A percentile compares a stretch with the other conserved stretches of the same genome.
These are phyloP conservation scores for Nyctibius grandis DNA, from an alignment of 2,797 vertebrate species.

Conservation along the genomic window DNA sequence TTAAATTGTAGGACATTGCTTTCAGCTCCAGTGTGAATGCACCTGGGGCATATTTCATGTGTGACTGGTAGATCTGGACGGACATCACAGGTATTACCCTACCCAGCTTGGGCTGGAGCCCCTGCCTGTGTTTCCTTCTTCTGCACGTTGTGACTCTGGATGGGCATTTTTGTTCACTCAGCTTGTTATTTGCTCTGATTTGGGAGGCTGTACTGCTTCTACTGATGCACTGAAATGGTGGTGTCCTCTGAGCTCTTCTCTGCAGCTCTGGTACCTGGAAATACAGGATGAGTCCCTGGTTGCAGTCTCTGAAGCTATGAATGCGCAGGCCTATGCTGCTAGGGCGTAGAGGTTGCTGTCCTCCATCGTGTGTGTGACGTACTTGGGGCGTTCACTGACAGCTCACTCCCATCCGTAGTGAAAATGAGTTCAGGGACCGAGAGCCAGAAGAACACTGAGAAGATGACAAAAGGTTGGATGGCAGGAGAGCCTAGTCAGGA, in stretches of 20 bases:
- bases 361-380: fast-evolving
- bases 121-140: not conserved
- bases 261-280: not conserved
- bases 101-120: not conserved
- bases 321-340: fast-evolving
- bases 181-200: not conserved
- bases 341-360: fast-evolving
- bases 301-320: not conserved
- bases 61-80: not conserved
- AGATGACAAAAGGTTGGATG: not conserved
- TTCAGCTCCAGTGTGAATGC: not conserved
- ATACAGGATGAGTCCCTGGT: not conserved
- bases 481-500: not conserved
- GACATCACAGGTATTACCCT: not conserved
- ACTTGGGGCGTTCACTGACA: not conserved
- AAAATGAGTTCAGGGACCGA: not conserved
- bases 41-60: not conserved
- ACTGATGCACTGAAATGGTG: not conserved
- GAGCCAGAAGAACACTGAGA: not conserved
- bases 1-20: not conserved
- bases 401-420: not conserved
- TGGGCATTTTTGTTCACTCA: not conserved
- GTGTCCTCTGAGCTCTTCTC: not conserved
- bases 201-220: not conserved
- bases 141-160: not conserved